Evolutionary conservation across 2,113 vertebrate species (phyloP), one percentile per base, ranked within the genome.

Genomic region (Salvator merianae): DNA sequence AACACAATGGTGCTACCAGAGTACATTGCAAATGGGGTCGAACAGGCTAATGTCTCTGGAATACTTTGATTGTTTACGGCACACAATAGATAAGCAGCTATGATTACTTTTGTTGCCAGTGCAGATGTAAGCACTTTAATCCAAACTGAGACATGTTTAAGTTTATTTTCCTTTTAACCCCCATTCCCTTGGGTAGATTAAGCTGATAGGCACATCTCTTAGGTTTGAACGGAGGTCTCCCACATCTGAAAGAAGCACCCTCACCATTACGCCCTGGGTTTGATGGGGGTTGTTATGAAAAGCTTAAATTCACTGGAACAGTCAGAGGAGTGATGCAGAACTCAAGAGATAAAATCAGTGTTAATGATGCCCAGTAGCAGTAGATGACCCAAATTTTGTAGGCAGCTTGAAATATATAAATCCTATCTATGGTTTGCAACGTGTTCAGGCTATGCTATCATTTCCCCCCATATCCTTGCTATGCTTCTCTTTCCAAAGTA

Each of bases 311-410:
- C 62, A 75, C 75, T 68, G 53, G 75, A 89, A 76, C 77, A 80
- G 80, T 88, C 88, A 83, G n/a, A n/a, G 87, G 72, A 77, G 82
- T 26, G 84, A 86, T 84, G 90, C 77, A 91, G 78, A 77, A 71
- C 88, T 75, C 43, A n/a, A 86, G 77, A 55, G 63, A 59, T 80
- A 82, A 86, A 84, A 84, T 85, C 90, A 72, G 83, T 89, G 89
- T 86, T 90, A 86, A 90, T 77, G n/a, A 82, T 38, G 66, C 53
- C 85, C 62, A 28, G 4, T 85, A 86, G 91, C 88, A 55, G 43
- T 13, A 50, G 76, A 66, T 91, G 93, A 87, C 89, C 91, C 89
- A 89, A 68, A 91, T 93, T 93, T 91, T 82, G 14, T 76, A 88
- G 89, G 88, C 88, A 88, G 70, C 40, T 91, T 88, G 83, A 84